Percentiles rank a stretch among this genome's conserved stretches.
phyloP scores from a whole-genome alignment of 2,113 vertebrate genomes.

The Istiophorus platypterus region DNA sequence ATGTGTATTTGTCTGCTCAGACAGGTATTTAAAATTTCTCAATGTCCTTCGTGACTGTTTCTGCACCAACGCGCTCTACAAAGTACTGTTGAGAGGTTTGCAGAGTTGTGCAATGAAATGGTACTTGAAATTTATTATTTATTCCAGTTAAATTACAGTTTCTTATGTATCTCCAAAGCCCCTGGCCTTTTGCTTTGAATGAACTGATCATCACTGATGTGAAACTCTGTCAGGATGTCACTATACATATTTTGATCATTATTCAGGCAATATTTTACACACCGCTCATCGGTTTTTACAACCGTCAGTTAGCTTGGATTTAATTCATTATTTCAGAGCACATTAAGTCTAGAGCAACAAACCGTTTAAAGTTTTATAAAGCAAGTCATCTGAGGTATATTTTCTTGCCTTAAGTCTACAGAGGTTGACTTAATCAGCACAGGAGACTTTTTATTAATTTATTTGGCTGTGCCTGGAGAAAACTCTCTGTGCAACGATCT shows the following conservation, averaged over 20 bases:
- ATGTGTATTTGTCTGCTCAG: conserved; percentile 9
- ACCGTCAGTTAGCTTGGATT: background rate
- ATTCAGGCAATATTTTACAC: conserved; percentile 11
- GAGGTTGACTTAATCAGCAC: conserved; percentile 12
- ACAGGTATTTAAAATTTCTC: conserved; percentile 1
- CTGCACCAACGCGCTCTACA: background rate
- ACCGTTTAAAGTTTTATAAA: conserved; percentile 14
- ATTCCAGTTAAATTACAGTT: background rate
- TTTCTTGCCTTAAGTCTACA: background rate
- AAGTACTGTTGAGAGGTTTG: too few species aligned
- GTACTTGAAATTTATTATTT: background rate
- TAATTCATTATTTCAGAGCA: background rate
- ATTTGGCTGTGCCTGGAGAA: background rate
- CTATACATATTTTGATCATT: background rate
- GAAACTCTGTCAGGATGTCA: background rate
- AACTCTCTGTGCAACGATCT: conserved; percentile 23
- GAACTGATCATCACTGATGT: conserved; percentile 6
- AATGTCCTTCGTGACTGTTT: background rate
- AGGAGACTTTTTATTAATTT: conserved; percentile 14
- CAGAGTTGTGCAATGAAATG: background rate
- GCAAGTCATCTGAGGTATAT: background rate
- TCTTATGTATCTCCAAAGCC: background rate
- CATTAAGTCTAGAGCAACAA: background rate
- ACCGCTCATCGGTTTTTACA: conserved; percentile 6
- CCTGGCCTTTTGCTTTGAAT: conserved; percentile 12